Base-by-base conservation (phyloP, 2,888 invertebrate species). In the Nyleta sp. region DNA sequence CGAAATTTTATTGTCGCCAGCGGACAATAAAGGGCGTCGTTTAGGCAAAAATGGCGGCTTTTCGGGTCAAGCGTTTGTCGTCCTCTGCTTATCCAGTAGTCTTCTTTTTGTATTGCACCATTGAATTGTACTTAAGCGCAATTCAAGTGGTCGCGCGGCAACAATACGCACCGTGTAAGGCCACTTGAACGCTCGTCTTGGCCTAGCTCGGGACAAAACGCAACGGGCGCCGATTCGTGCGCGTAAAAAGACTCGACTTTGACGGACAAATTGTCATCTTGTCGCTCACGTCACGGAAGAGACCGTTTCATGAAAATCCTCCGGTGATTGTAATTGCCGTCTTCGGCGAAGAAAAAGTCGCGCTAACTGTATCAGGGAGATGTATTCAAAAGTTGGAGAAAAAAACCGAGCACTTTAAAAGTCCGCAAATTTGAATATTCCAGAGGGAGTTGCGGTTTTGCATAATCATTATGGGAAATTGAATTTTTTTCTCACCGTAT, bases 81-180 rank as follows among this genome's bases (percentile, higher is more conserved):
- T 44, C 31, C 22, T 42, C 40, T 70, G 28, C 48, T 59, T 70
- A 70, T 70, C 59, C 50, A 59, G 38, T n/a, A 48, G 22, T 40
- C 50, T 31, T 44, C 52, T 40, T 57, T 64, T 59, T 35, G 50
- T 8, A 22, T 50, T 22, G 31, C 64, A 42, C 40, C 52, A 28
- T 42, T 52, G 40, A 60, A 60, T 60, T 15, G 70, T 31, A 28
- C 50, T 52, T 52, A 59, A 60, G 33, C 50, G 68, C 40, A 59
- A 40, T 60, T 52, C 52, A 60, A 70, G 68, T 42, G 40, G 28
- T 33, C 35, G 13, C 35, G 13, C 59, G 31, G 11, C 24, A 35
- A 70, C 59, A 70, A 70, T 59, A 59, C 50, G 50, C 59, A 50
- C 59, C 50, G 24, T 28, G 59, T 42, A 31, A 59, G 68, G 50